phyloP scores from a whole-genome alignment of 2,888 invertebrate genomes.

The Amaurobius ferox region DNA sequence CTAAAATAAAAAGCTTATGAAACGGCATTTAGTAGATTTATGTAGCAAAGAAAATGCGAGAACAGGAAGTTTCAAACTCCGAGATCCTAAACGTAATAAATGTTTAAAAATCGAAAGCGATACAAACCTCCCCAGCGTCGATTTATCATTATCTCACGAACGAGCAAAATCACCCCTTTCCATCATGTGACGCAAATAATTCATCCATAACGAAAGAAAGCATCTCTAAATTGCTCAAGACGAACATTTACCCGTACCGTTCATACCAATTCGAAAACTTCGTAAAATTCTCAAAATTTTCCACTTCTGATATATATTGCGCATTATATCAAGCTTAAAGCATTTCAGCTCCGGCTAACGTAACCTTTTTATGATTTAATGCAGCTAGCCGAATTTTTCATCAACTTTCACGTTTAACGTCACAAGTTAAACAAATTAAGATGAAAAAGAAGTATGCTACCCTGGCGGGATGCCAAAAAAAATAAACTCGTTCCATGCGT shows the following conservation, averaged over 20 bases:
- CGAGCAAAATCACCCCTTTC: no score
- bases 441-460: constrained; percentile 19
- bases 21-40: no score
- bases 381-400: constrained; percentile 30
- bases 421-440: constrained; percentile 60
- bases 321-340: constrained; percentile 14
- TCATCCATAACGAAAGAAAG: no score
- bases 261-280: background rate
- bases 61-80: no score
- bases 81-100: no score
- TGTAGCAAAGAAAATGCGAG: no score
- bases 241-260: background rate
- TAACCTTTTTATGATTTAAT: constrained; percentile 48
- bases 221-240: background rate
- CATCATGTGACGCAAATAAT: no score
- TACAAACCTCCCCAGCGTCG: no score
- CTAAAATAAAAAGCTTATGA: no score
- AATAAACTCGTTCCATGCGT: background rate
- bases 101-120: no score
- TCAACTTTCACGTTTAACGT: constrained; percentile 42
- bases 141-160: no score
- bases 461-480: background rate
- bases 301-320: constrained; percentile 17
- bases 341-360: constrained; percentile 33
- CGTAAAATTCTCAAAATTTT: background rate